Base-by-base conservation (phyloP, 2,797 vertebrate species). In the Acanthurus tractus region DNA sequence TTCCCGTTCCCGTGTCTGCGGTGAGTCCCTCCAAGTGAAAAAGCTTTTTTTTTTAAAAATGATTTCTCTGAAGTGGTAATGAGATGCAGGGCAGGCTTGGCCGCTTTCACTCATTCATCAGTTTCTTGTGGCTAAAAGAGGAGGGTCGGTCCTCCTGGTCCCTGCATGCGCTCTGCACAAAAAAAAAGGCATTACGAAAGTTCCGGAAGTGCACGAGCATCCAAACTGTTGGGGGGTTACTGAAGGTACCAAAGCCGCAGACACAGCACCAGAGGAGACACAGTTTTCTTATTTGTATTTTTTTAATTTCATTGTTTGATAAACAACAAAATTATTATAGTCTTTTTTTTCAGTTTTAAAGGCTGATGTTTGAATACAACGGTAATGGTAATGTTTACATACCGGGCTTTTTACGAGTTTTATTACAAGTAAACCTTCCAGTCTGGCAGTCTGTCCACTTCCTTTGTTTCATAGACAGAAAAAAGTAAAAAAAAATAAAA, bases 141-240 rank as follows among this genome's bases (percentile, higher is more conserved):
- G 79, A 81, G 84, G 79, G 69, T 70, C 76, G 77, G 44, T 86
- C 56, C 78, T 76, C 70, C 38, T 55, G 70, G 64, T 78, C 63
- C 74, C 74, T 58, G 74, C 82, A 71, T 64, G 75, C 82, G 83
- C 85, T 56, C 75, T 69, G 70, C 78, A 78, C 61, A 54, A 62
- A 64, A 34, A n/a, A 38, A 78, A 77, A 78, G 57, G 64, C 82
- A 83, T 83, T 86, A 88, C 82, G 84, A 88, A 89, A 94, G 91
- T 93, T 89, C 92, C 93, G 93, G 93, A 91, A 92, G 90, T 88
- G 83, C 76, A 59, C 73, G 59, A 79, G 82, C 82, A 77, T 57
- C 76, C 42, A 36, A 80, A 85, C 6, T 78, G 85, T 77, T 61
- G 15, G 29, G 29, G 64, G 76, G 40, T 78, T 58, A 52, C 25